Conservation (phyloP, 2,888 invertebrate genomes). For the Acanthopleura granulata region DNA sequence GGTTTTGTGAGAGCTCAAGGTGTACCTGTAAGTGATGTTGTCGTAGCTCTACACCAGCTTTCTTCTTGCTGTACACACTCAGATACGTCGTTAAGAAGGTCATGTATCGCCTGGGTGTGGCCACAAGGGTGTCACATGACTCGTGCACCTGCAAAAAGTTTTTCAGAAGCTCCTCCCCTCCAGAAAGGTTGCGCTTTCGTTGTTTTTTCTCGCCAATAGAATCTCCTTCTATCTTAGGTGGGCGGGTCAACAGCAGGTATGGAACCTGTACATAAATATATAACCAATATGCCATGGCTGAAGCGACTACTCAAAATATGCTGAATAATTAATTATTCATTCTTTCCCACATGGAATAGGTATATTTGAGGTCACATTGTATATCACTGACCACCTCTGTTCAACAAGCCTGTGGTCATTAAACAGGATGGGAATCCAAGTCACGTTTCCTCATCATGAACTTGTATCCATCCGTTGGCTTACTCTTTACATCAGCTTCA, state of each 20-base stretch:
- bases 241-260: conserved; percentile 63
- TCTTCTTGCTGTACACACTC: conserved; percentile 77
- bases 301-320: no score
- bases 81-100: conserved; percentile 72
- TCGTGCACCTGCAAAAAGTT: conserved; percentile 72
- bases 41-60: conserved; percentile 74
- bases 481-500: no score
- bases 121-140: conserved; percentile 48
- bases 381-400: no score
- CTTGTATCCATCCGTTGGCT: no score
- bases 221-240: conserved; percentile 64
- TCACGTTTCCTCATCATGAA: no score
- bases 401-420: no score
- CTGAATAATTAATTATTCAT: no score
- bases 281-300: not conserved
- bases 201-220: conserved; percentile 53
- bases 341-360: no score
- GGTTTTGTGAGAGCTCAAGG: no score
- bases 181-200: conserved; percentile 60
- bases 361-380: no score
- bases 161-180: conserved; percentile 67
- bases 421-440: no score
- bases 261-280: conserved; percentile 63
- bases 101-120: conserved; percentile 73
- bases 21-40: conserved; percentile 78